A percentile compares a stretch with the other conserved stretches of the same genome.
Conservation (phyloP, 2,888 invertebrate genomes). For the Anthophora plumipes region DNA sequence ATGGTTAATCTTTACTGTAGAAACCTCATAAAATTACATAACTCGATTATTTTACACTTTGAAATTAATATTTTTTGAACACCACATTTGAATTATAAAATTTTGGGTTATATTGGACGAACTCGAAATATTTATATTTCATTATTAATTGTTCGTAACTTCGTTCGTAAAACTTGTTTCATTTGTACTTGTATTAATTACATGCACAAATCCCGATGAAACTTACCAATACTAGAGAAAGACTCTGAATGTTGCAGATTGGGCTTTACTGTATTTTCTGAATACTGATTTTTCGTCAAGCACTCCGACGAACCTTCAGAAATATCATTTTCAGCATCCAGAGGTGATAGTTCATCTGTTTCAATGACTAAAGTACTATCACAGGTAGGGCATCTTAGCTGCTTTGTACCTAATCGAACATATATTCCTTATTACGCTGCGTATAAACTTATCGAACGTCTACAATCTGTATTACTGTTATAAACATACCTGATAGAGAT, state of each 20-base stretch:
- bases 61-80: constrained; percentile 15
- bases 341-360: constrained; percentile 83
- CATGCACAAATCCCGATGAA: constrained; percentile 24
- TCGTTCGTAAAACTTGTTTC: not conserved
- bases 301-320: constrained; percentile 47
- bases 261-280: constrained; percentile 53
- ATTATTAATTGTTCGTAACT: not conserved
- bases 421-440: not conserved
- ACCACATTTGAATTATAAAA: constrained; percentile 6
- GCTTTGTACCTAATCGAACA: constrained; percentile 66
- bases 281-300: constrained; percentile 49
- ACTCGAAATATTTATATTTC: not conserved
- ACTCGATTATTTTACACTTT: constrained; percentile 29
- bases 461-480: not conserved
- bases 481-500: constrained; percentile 55
- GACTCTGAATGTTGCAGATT: constrained; percentile 81
- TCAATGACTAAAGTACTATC: constrained; percentile 87
- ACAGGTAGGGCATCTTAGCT: constrained; percentile 86
- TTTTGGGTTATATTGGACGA: not conserved
- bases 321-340: constrained; percentile 68
- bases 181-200: constrained; percentile 7
- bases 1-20: constrained; percentile 40
- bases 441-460: not conserved
- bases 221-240: constrained; percentile 84
- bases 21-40: constrained; percentile 10